Evolutionary conservation across 2,888 invertebrate genomes (phyloP), one percentile per base, ranked within the genome.

Genomic region (Himalopsyche kuldschensis): DNA sequence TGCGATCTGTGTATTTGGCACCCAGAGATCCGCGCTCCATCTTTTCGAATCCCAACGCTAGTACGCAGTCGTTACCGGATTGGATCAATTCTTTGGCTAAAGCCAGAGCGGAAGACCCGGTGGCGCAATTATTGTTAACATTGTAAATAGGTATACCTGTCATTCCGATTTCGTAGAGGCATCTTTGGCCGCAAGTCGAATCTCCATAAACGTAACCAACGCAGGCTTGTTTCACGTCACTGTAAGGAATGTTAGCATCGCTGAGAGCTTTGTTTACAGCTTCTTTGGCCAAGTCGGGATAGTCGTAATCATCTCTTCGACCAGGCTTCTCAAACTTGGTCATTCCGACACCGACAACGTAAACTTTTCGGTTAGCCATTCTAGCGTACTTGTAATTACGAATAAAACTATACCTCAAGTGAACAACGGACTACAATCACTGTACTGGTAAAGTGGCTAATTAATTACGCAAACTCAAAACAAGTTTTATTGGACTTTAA

Each of bases 81-180:
- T 97, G 96, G n/a, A 99, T 92, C 27, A 98, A 93, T 90, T 99
- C 98, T 89, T 98, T 98, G 0, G 95, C 98, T 88, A 99, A 91
- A 88, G 95, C 94, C 4, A 99, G 90, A 0, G 99, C 99, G 81
- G 96, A 97, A 0, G 99, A 96, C 35, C 99, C 99, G 1, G 99
- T 99, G 0, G 99, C 96, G 89, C 99, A 99, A 89, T 99, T 99
- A 89, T 99, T 99, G 91, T 99, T 99, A 17, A 99, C 99, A 90
- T 99, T 99, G 91, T 96, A 97, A 87, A 99, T 95, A 4, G 99
- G 99, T 86, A 99, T 98, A 69, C 99, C 99, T 46, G 96, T 98
- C 94, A 99, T 95, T 83, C 99, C 99, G 69, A 99, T 93, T 86
- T 97, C 96, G 90, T 99, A 99, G 8, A 99, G 90, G 0, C 98